A percentile compares a stretch with the other conserved stretches of the same genome.
Conservation (phyloP, 2,888 invertebrate species). For the Phragmatobia fuliginosa region DNA sequence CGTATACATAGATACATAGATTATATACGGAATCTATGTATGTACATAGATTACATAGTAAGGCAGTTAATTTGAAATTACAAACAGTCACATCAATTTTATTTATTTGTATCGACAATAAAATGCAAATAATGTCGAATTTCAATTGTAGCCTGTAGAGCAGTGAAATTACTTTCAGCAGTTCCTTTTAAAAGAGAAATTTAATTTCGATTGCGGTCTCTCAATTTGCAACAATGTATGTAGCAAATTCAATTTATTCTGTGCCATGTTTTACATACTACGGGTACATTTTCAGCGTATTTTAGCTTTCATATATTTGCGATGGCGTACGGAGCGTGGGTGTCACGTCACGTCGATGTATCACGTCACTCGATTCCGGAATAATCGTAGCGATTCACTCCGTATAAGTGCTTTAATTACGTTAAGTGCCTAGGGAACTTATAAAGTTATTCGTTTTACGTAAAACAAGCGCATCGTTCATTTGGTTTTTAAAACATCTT, state of each 20-base stretch:
- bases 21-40: too few relatives aligned
- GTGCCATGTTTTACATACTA: conserved; percentile 32
- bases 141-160: conserved; percentile 21
- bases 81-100: too few relatives aligned
- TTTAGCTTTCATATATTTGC: conserved; percentile 46
- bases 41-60: too few relatives aligned
- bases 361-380: conserved; percentile 52
- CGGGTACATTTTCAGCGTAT: conserved; percentile 39
- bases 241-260: conserved; percentile 54
- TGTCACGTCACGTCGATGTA: conserved; percentile 46
- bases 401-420: conserved; percentile 8
- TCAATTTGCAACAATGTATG: conserved; percentile 47
- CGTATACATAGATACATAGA: too few relatives aligned
- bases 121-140: background rate
- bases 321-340: conserved; percentile 41
- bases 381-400: conserved; percentile 4
- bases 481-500: background rate
- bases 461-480: background rate
- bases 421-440: conserved; percentile 8
- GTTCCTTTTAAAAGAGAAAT: conserved; percentile 45
- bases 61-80: too few relatives aligned
- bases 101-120: too few relatives aligned
- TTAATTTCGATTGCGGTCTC: conserved; percentile 45
- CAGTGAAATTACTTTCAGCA: conserved; percentile 33
- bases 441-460: background rate